Base-by-base conservation (phyloP, 2,113 vertebrate species). In the Trochalopteron elliotii region DNA sequence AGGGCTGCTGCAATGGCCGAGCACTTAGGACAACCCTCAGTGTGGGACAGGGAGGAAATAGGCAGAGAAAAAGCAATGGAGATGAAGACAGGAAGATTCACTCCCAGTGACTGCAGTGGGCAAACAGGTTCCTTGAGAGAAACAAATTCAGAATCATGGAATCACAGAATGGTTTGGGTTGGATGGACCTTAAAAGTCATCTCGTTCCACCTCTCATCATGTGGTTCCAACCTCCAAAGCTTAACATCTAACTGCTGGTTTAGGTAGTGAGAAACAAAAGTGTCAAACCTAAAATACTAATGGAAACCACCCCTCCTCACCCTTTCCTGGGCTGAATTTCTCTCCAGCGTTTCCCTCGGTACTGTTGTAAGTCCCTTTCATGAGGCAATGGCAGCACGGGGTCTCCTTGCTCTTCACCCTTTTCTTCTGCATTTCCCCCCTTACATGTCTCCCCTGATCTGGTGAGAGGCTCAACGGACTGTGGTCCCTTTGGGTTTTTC, bases 381-480 rank as follows among this genome's bases (percentile, higher is more conserved):
- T 24, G 18, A 77, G 59, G 17, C 12, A 64, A 15, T 0, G 3
- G 28, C 3, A 3, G 31, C 5, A 5, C 13, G 68, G 37, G 3
- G 7, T 14, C 28, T 60, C 28, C 55, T 42, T 20, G 33, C 16
- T 59, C 15, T 60, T 78, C 40, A 7, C 5, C 67, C 8, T 57
- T 77, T 49, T n/a, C 31, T 68, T 71, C 61, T 72, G 24, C 3
- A 0, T 49, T 47, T 83, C 7, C 8, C 10, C 69, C 30, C 23
- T 82, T 7, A 3, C 0, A 1, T 39, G 7, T 55, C 8, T 49
- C 19, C 28, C 65, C 17, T 35, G 7, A 4, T 33, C 18, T 1
- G 0, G 6, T 1, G 1, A 35, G 22, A 40, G 42, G 7, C 16
- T 72, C n/a, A 14, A 1, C 6, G 31, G 37, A 10, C 24, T 5